phyloP scores from a whole-genome alignment of 2,888 invertebrate genomes.

The Coleophora deauratella region DNA sequence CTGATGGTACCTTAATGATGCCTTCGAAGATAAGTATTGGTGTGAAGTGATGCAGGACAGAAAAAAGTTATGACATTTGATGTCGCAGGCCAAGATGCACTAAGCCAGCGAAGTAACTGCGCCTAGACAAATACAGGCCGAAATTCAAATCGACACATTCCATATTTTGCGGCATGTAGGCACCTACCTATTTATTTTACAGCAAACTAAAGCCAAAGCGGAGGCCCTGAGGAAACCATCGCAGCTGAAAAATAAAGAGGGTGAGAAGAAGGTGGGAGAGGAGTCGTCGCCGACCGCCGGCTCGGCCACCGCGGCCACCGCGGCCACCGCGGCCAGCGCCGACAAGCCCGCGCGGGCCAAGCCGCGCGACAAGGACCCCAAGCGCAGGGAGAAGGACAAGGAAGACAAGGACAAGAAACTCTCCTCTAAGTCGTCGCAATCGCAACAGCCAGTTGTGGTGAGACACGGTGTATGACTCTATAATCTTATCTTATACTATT shows the following conservation, averaged over 20 bases:
- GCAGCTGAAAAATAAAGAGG: slow-evolving; percentile 43
- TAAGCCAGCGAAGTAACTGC: no score
- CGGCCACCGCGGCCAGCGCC: slow-evolving; percentile 28
- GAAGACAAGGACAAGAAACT: slow-evolving; percentile 23
- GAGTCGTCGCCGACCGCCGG: slow-evolving; percentile 26
- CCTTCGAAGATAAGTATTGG: no score
- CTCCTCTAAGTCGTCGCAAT: slow-evolving; percentile 7
- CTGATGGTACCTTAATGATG: no score
- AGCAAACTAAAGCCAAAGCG: slow-evolving; percentile 65
- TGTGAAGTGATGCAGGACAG: no score
- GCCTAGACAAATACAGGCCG: no score
- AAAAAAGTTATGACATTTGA: no score
- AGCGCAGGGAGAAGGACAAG: slow-evolving; percentile 24
- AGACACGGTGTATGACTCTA: neutral
- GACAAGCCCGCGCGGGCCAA: slow-evolving; percentile 17
- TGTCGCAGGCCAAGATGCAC: no score
- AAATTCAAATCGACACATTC: no score
- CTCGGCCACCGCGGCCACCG: slow-evolving; percentile 30
- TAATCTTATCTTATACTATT: neutral
- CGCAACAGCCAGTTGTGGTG: neutral
- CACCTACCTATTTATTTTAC: no score
- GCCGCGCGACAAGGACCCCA: slow-evolving; percentile 14
- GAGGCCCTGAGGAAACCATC: slow-evolving; percentile 73
- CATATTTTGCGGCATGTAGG: no score
- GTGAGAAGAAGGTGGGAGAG: slow-evolving; percentile 43